These are phyloP conservation scores for Axinella damicornis DNA, from an alignment of 37 sponge, comb jelly and placozoan genomes.

Conservation along the genomic window DNA sequence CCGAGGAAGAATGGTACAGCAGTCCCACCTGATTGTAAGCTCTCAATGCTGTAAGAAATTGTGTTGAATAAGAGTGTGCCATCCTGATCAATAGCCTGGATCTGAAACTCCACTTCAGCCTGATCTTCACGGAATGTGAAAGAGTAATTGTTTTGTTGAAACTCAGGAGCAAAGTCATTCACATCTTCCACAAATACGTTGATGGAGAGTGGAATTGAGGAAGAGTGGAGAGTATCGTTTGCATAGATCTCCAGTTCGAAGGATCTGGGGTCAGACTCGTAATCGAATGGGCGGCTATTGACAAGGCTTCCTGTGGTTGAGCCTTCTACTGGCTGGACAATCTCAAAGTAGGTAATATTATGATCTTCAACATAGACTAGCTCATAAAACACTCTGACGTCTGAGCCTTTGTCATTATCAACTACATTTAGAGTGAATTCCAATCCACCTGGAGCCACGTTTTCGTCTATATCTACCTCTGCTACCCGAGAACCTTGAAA, in stretches of 20 bases:
- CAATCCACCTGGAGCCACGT: not conserved
- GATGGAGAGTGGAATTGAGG: not conserved
- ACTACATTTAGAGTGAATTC: conserved; percentile 3
- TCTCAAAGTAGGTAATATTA: not conserved
- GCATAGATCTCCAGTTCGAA: conserved; percentile 27
- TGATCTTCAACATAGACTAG: conserved; percentile 6
- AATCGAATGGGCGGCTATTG: conserved; percentile 28
- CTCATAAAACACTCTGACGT: not conserved
- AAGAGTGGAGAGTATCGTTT: conserved; percentile 14
- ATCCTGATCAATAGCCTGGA: conserved; percentile 46
- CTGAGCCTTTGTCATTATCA: conserved; percentile 40
- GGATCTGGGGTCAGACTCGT: conserved; percentile 21
- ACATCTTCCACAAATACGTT: conserved; percentile 26
- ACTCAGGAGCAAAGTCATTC: conserved; percentile 45
- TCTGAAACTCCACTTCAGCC: conserved; percentile 10
- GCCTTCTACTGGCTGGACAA: conserved; percentile 8
- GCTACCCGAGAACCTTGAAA: not conserved
- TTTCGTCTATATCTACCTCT: conserved; percentile 5
- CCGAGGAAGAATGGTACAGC: conserved; percentile 21
- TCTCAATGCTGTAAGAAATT: conserved; percentile 11
- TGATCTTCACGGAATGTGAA: conserved; percentile 44
- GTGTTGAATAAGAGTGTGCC: not conserved
- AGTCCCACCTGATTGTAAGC: not conserved
- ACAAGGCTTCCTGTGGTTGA: conserved; percentile 8
- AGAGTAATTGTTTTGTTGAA: conserved; percentile 16